Conservation (phyloP, 2,888 invertebrate genomes). For the Ptilodon capucinus region DNA sequence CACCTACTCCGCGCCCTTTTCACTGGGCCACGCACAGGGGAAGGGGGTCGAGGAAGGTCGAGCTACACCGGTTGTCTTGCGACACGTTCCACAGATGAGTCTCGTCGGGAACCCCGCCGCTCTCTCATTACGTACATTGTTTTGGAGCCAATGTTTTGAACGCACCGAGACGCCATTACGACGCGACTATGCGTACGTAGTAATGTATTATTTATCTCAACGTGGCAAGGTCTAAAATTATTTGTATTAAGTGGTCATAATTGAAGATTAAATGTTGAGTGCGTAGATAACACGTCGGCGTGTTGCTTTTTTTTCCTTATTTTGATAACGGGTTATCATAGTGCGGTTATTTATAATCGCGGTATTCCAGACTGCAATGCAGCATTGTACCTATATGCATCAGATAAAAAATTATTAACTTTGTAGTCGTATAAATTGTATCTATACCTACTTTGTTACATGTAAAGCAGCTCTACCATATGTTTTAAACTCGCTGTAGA, state of each 20-base stretch:
- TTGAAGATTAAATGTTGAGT: background rate
- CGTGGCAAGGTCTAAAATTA: conserved; percentile 28
- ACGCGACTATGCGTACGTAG: conserved; percentile 20
- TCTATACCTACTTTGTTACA: too few species aligned
- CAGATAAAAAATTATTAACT: too few species aligned
- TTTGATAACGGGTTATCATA: background rate
- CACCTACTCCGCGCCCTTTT: conserved; percentile 43
- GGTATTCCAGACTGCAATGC: too few species aligned
- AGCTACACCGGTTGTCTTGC: conserved; percentile 37
- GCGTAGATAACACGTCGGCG: background rate
- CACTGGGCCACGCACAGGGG: conserved; percentile 19
- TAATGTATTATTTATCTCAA: conserved; percentile 31
- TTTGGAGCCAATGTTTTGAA: conserved; percentile 55
- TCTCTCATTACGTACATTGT: conserved; percentile 59
- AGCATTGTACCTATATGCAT: too few species aligned
- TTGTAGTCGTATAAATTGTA: too few species aligned
- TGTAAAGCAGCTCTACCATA: too few species aligned
- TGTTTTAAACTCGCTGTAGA: too few species aligned
- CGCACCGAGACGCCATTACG: conserved; percentile 44
- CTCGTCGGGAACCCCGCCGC: conserved; percentile 56
- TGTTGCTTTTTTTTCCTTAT: background rate
- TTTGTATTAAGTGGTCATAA: conserved; percentile 6
- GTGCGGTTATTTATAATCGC: background rate
- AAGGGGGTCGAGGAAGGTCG: conserved; percentile 37
- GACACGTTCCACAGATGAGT: conserved; percentile 56